phyloP scores from a whole-genome alignment of 2,888 invertebrate species.

The Hymenopus coronatus region DNA sequence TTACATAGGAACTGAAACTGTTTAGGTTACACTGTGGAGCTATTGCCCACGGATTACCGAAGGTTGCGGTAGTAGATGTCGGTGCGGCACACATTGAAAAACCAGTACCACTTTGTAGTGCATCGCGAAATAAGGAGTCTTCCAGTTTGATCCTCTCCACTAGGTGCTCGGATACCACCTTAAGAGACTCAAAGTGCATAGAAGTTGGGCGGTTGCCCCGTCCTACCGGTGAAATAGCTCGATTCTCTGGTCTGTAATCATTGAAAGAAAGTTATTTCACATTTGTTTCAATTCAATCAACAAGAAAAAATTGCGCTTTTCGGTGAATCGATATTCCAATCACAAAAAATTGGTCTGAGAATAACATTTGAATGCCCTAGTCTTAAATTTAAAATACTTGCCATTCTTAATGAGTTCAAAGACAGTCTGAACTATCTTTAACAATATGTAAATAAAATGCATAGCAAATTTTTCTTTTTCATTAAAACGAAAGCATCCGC shows the following conservation, averaged over 20 bases:
- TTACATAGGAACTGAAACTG: slow-evolving; percentile 9
- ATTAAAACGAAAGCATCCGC: neutral
- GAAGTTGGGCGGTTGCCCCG: slow-evolving; percentile 27
- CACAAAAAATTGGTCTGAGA: neutral
- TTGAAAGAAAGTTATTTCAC: neutral
- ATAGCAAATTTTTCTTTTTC: neutral
- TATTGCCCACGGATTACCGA: slow-evolving; percentile 23
- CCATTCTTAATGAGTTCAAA: neutral
- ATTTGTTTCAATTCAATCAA: neutral
- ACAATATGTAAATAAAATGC: neutral
- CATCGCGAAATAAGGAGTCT: slow-evolving; percentile 30
- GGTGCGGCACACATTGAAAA: slow-evolving; percentile 28
- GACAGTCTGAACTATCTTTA: neutral
- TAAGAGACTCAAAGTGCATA: slow-evolving; percentile 35
- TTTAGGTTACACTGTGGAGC: slow-evolving; percentile 28
- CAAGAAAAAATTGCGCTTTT: neutral
- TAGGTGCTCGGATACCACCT: slow-evolving; percentile 34
- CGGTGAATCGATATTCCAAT: slow-evolving; percentile 18
- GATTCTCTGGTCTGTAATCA: slow-evolving; percentile 17
- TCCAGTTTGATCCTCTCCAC: slow-evolving; percentile 35
- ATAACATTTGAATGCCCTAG: neutral
- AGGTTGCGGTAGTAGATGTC: slow-evolving; percentile 17
- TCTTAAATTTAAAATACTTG: neutral
- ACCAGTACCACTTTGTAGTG: slow-evolving; percentile 27
- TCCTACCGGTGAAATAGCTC: slow-evolving; percentile 18